Percentiles rank a stretch among this genome's conserved stretches.
phyloP scores from a whole-genome alignment of 1,140 invertebrate species.

The Leucophenga varia region DNA sequence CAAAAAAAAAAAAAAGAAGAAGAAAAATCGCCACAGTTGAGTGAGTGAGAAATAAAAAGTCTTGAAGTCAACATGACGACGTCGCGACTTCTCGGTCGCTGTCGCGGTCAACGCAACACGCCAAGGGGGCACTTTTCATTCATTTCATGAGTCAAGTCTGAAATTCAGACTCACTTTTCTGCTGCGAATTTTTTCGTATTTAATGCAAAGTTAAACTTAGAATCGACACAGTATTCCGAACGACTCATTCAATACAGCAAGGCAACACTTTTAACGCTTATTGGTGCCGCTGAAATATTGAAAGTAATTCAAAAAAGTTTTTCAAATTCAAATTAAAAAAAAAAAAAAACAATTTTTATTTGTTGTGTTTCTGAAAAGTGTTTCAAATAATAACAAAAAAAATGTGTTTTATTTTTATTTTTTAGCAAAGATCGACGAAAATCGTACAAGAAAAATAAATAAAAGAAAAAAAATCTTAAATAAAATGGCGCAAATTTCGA shows the following conservation, averaged over 20 bases:
- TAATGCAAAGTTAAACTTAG: slow-evolving; percentile 50
- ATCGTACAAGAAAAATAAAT: slow-evolving; percentile 17
- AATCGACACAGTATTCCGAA: slow-evolving; percentile 56
- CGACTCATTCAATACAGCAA: too few relatives aligned
- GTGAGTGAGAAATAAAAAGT: slow-evolving; percentile 39
- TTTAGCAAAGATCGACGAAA: slow-evolving; percentile 21
- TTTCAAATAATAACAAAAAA: neutral
- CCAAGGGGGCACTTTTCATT: neutral
- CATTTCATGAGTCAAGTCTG: too few relatives aligned
- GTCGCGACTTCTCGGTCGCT: too few relatives aligned
- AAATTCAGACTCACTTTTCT: neutral
- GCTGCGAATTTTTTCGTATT: slow-evolving; percentile 33
- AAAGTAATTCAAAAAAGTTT: slow-evolving; percentile 25
- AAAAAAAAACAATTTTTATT: slow-evolving; percentile 1
- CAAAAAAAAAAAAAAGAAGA: neutral
- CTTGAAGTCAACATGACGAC: slow-evolving; percentile 28
- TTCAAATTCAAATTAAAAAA: slow-evolving; percentile 1
- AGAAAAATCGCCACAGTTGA: slow-evolving; percentile 31
- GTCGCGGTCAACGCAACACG: slow-evolving; percentile 4
- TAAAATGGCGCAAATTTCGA: slow-evolving; percentile 49
- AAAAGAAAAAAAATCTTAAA: slow-evolving; percentile 11
- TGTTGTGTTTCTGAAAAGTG: slow-evolving; percentile 15
- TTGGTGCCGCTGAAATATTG: slow-evolving; percentile 42
- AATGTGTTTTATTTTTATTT: slow-evolving; percentile 25
- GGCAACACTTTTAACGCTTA: too few relatives aligned